A percentile compares a stretch with the other conserved stretches of the same genome.
Conservation (phyloP, 2,797 vertebrate species). For the Oceanodroma leucorhoa region DNA sequence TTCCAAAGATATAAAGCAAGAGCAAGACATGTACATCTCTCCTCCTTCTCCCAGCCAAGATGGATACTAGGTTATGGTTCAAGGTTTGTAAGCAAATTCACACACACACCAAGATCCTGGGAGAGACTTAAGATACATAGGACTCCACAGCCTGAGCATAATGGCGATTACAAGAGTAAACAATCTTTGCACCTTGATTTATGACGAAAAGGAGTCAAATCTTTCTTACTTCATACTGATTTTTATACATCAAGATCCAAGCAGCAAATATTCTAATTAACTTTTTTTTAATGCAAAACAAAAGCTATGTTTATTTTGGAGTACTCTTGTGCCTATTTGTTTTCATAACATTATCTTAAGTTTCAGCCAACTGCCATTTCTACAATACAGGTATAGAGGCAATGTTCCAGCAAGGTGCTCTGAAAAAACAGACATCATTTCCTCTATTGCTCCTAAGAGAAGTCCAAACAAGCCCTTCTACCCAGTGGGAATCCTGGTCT, state of each 20-base stretch:
- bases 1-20: neutral
- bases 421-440: neutral
- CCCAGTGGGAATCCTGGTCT: neutral
- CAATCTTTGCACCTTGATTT: neutral
- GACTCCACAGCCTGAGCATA: neutral
- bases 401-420: neutral
- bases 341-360: neutral
- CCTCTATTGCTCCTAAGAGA: neutral
- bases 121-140: neutral
- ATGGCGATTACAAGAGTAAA: neutral
- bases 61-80: neutral
- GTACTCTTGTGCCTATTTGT: neutral
- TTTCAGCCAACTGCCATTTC: neutral
- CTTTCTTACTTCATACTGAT: neutral
- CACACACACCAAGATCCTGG: accelerated
- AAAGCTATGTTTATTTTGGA: neutral
- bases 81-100: neutral
- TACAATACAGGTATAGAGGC: neutral
- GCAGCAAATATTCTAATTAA: neutral
- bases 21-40: accelerated
- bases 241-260: neutral
- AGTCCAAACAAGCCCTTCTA: neutral
- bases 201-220: neutral
- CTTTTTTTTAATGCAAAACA: neutral
- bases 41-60: neutral